These are phyloP conservation scores for Nasonovia ribisnigri DNA, from an alignment of 2,888 invertebrate genomes.

Conservation along the genomic window DNA sequence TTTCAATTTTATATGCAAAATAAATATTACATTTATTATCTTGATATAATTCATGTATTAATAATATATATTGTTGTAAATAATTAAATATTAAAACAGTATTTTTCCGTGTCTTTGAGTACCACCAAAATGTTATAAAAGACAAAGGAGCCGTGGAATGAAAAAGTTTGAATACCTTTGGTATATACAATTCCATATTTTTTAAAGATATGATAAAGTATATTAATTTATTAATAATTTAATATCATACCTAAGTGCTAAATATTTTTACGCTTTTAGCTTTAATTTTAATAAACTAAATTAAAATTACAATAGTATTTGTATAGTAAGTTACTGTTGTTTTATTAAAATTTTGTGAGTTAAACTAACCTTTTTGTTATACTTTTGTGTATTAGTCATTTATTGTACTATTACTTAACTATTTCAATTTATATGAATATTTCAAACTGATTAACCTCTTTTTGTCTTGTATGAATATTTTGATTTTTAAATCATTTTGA, in stretches of 20 bases:
- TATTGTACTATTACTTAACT: background rate
- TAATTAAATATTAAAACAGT: too few species aligned
- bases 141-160: too few species aligned
- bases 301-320: background rate
- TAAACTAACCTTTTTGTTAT: background rate
- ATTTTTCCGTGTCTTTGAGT: too few species aligned
- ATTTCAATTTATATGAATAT: slow-evolving; percentile 45
- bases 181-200: background rate
- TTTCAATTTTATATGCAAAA: too few species aligned
- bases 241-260: background rate
- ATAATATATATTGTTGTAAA: too few species aligned
- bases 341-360: background rate
- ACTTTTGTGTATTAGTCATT: background rate
- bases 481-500: slow-evolving; percentile 7
- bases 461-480: background rate
- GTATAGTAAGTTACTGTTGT: background rate
- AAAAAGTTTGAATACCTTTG: too few species aligned
- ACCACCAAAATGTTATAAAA: too few species aligned
- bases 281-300: background rate
- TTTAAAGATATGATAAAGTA: background rate
- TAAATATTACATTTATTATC: too few species aligned
- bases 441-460: background rate
- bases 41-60: too few species aligned
- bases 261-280: background rate
- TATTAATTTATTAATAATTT: background rate